Evolutionary conservation across 2,797 vertebrate genomes (phyloP).

Genomic region (Glossophaga mutica): DNA sequence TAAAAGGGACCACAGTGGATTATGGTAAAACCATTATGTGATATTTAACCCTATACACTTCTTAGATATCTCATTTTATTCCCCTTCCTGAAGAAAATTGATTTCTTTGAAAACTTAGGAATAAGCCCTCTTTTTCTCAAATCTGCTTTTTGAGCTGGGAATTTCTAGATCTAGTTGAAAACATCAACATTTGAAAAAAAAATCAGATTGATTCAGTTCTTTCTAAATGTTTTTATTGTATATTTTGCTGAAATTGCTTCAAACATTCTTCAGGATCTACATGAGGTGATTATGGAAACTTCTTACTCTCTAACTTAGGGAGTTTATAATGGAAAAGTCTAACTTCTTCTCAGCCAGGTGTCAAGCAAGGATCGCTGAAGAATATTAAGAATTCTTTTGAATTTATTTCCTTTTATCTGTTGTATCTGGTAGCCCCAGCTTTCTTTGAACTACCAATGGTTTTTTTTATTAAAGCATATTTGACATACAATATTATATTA

Average conservation of each 20-base stretch:
- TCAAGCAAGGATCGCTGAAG: slow-evolving; percentile 15
- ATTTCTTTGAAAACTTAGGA: slow-evolving; percentile 29
- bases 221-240: slow-evolving; percentile 20
- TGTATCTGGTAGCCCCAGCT: neutral
- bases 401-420: slow-evolving; percentile 30
- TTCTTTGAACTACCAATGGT: slow-evolving; percentile 4
- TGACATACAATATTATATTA: neutral
- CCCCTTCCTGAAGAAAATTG: neutral
- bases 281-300: slow-evolving; percentile 7
- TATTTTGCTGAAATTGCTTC: slow-evolving; percentile 36
- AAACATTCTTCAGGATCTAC: neutral
- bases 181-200: slow-evolving; percentile 14
- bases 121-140: slow-evolving; percentile 8
- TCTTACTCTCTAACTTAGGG: neutral
- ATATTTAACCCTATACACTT: neutral
- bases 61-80: neutral
- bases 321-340: slow-evolving; percentile 8
- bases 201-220: neutral
- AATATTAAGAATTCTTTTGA: slow-evolving; percentile 44
- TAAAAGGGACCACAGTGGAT: neutral
- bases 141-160: neutral
- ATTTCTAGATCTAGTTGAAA: slow-evolving; percentile 16
- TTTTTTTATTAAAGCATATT: neutral
- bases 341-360: neutral
- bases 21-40: neutral